A percentile compares a stretch with the other conserved stretches of the same genome.
These are phyloP conservation scores for Threskiornis aethiopicus DNA, from an alignment of 2,797 vertebrate species.

Conservation along the genomic window DNA sequence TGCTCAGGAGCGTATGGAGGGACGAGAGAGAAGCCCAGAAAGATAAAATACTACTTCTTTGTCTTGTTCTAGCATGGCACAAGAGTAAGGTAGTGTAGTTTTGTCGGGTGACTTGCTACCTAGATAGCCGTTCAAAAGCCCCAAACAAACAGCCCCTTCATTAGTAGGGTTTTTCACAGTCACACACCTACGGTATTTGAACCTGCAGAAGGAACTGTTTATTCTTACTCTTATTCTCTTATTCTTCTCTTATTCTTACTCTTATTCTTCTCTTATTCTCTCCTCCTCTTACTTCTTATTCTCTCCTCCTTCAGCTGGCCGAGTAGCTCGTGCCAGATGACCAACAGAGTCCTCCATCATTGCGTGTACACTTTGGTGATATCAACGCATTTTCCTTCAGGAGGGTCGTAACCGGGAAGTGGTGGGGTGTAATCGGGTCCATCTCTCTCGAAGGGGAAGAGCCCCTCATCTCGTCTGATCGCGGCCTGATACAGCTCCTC, in stretches of 20 bases:
- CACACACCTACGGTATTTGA: not conserved
- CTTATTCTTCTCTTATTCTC: no score
- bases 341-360: slow-evolving; percentile 42
- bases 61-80: not conserved
- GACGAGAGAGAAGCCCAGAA: not conserved
- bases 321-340: not conserved
- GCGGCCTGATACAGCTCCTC: slow-evolving; percentile 87
- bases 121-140: accelerated
- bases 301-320: accelerated
- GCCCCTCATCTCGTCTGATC: slow-evolving; percentile 75
- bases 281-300: no score
- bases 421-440: slow-evolving; percentile 87
- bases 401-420: slow-evolving; percentile 80
- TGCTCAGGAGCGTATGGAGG: accelerated
- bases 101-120: not conserved
- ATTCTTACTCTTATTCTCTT: no score
- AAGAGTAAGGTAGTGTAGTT: not conserved
- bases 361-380: slow-evolving; percentile 89
- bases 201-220: not conserved
- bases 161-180: not conserved
- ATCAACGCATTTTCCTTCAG: slow-evolving; percentile 88
- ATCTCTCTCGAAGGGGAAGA: slow-evolving; percentile 85
- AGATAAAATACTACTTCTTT: not conserved
- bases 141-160: not conserved
- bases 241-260: no score